phyloP scores from a whole-genome alignment of 2,797 vertebrate species.

The Eupleurogrammus muticus region DNA sequence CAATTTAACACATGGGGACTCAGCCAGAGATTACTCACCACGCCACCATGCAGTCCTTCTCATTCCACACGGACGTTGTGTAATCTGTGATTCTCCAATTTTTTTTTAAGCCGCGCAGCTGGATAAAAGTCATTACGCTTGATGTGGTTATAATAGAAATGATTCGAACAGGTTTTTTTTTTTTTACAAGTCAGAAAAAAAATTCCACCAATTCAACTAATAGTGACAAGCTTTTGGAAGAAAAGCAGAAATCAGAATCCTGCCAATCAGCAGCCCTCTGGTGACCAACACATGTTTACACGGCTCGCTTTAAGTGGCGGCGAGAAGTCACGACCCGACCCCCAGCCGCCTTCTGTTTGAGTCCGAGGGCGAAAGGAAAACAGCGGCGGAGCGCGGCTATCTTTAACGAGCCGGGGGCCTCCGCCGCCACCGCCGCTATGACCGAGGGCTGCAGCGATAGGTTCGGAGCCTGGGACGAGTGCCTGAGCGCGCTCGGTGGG shows the following conservation, averaged over 20 bases:
- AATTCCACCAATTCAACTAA: not conserved
- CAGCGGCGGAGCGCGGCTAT: slow-evolving; percentile 45
- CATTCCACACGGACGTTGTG: slow-evolving; percentile 36
- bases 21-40: slow-evolving; percentile 74
- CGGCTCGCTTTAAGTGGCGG: slow-evolving; percentile 43
- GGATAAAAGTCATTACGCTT: slow-evolving; percentile 35
- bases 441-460: slow-evolving; percentile 41
- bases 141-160: slow-evolving; percentile 12
- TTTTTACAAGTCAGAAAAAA: slow-evolving; percentile 8
- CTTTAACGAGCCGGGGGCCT: slow-evolving; percentile 52
- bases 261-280: slow-evolving; percentile 41
- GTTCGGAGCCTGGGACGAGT: slow-evolving; percentile 56
- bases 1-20: slow-evolving; percentile 68
- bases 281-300: slow-evolving; percentile 61
- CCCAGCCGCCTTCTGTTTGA: slow-evolving; percentile 65
- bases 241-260: slow-evolving; percentile 23
- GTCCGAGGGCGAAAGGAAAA: slow-evolving; percentile 64
- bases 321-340: slow-evolving; percentile 57
- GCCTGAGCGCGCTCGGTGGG: slow-evolving; percentile 64
- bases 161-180: slow-evolving; percentile 18
- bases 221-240: not conserved
- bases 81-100: slow-evolving; percentile 51
- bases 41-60: slow-evolving; percentile 56
- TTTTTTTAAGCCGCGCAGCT: slow-evolving; percentile 37
- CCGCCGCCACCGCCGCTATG: slow-evolving; percentile 30